phyloP scores from a whole-genome alignment of 2,797 vertebrate genomes.

The Melanotaenia pygmaea region DNA sequence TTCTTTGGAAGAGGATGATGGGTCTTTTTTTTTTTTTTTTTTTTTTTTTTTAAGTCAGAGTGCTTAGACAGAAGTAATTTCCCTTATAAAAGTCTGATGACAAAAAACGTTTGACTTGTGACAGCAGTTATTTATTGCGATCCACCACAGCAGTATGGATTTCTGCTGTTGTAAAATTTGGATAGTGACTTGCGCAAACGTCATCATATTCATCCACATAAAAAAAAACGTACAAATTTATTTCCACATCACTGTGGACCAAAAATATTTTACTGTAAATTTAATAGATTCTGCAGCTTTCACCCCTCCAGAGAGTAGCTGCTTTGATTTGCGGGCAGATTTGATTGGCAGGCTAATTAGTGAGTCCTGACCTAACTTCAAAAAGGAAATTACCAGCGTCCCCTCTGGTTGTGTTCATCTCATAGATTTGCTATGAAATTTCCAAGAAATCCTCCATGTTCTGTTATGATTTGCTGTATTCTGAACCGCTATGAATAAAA shows the following conservation, averaged over 20 bases:
- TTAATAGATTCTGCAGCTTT: background rate
- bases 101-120: background rate
- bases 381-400: constrained; percentile 23
- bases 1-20: background rate
- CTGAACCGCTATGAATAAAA: background rate
- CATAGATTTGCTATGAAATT: constrained; percentile 20
- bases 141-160: background rate
- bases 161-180: background rate
- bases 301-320: constrained; percentile 1
- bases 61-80: background rate
- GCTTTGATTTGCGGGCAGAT: constrained; percentile 22
- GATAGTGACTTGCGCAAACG: background rate
- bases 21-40: background rate
- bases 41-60: background rate
- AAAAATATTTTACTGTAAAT: background rate
- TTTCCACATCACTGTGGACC: background rate
- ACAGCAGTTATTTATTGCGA: background rate
- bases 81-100: background rate
- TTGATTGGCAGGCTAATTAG: constrained; percentile 77
- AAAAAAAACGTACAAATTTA: background rate
- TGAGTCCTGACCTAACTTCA: constrained; percentile 42
- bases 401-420: constrained; percentile 33
- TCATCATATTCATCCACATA: background rate
- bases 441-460: constrained; percentile 2
- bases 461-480: constrained; percentile 20